phyloP scores from a whole-genome alignment of 1,140 invertebrate species.

The Melitaea cinxia region DNA sequence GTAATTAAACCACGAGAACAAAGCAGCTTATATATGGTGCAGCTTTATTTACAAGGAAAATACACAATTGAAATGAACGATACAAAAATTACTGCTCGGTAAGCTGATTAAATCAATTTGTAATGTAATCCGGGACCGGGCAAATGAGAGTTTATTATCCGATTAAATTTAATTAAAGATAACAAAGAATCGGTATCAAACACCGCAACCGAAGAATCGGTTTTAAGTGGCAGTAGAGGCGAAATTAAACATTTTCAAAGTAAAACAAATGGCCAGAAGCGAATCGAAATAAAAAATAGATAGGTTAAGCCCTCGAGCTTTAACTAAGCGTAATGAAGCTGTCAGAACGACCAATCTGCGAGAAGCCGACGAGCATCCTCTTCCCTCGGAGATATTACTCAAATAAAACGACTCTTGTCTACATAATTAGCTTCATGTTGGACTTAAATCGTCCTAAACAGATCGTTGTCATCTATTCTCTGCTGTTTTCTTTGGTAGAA shows the following conservation, averaged over 20 bases:
- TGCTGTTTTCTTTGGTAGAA: background rate
- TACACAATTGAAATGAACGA: background rate
- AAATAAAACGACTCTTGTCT: slow-evolving; percentile 18
- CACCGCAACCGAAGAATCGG: slow-evolving; percentile 5
- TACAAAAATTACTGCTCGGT: background rate
- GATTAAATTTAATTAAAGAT: slow-evolving; percentile 28
- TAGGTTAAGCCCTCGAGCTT: slow-evolving; percentile 47
- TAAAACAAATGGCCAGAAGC: slow-evolving; percentile 18
- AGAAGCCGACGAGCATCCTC: slow-evolving; percentile 33
- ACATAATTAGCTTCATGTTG: slow-evolving; percentile 4
- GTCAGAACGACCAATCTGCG: slow-evolving; percentile 48
- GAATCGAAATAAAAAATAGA: slow-evolving; percentile 53
- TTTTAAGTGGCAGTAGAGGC: background rate
- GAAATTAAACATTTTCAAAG: slow-evolving; percentile 38
- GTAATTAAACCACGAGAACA: too few relatives aligned
- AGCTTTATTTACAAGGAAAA: too few relatives aligned
- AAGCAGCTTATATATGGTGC: too few relatives aligned
- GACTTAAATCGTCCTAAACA: slow-evolving; percentile 16
- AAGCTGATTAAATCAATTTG: background rate
- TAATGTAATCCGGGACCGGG: background rate
- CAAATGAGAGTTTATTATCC: slow-evolving; percentile 3
- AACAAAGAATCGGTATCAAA: slow-evolving; percentile 19
- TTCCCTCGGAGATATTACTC: background rate
- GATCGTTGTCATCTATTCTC: slow-evolving; percentile 2
- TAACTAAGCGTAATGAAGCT: slow-evolving; percentile 58